Evolutionary conservation across 2,888 invertebrate species (phyloP), one percentile per base, ranked within the genome.

Genomic region (Automeris io): DNA sequence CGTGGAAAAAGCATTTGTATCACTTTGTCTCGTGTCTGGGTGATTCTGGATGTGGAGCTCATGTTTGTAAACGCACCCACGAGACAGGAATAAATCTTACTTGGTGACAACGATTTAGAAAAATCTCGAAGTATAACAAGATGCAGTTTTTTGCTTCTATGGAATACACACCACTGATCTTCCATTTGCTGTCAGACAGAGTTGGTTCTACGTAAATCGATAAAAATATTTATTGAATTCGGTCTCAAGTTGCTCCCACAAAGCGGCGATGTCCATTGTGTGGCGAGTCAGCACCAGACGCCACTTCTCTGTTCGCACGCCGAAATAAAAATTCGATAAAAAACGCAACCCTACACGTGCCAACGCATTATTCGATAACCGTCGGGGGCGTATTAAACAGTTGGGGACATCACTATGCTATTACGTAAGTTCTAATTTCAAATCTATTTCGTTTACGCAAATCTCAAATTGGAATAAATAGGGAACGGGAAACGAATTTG

Each of bases 361-460:
- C 75, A 42, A 54, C 49, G 72, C 79, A 82, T 85, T 85, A 82
- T 83, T 75, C 79, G 81, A 82, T 83, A 85, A 85, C 85, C 74
- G 83, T 80, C 72, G 81, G 77, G 75, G 85, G 85, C 82, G 83
- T 78, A 72, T 79, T 72, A 78, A 64, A 61, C 66, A 65, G 70
- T 76, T 70, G 70, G 66, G 64, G 66, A 65, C 72, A 81, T 72
- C 85, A 80, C 81, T 83, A 76, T n/a, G n/a, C 71, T 67, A 33
- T 34, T 29, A 8, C 18, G 6, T 9, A 18, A 9, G 7, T 22
- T 7, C 2, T 29, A 34, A 22, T 7, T 18, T 13, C 16, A 8
- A 13, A 16, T 21, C 16, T 18, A 18, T 22, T 16, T 3, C 8
- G 5, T 26, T 26, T 29, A 16, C 4, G 16, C 5, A 8, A 16